These are phyloP conservation scores for Hyposmocoma kahamanoa DNA, from an alignment of 1,140 invertebrate genomes.

Conservation along the genomic window DNA sequence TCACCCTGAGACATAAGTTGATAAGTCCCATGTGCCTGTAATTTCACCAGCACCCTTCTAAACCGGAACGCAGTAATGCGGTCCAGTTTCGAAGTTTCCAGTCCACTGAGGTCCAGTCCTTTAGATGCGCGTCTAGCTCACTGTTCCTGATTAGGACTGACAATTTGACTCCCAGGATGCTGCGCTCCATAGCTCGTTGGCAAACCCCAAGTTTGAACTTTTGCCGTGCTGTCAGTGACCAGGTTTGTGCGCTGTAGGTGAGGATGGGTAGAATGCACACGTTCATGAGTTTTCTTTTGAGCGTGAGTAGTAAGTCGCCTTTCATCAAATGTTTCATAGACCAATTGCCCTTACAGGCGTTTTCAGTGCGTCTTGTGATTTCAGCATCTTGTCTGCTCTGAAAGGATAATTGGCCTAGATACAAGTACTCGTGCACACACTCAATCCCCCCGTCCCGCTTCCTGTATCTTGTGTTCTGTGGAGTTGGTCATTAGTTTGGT, in stretches of 20 bases:
- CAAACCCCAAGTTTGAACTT: conserved; percentile 2
- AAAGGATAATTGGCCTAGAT: conserved; percentile 5
- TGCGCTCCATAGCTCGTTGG: conserved; percentile 1
- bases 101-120: too few species aligned
- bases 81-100: too few species aligned
- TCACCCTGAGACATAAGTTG: too few species aligned
- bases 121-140: too few species aligned
- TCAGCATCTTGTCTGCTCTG: not conserved
- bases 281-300: not conserved
- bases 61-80: too few species aligned
- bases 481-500: conserved; percentile 5
- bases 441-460: not conserved
- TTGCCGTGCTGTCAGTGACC: not conserved
- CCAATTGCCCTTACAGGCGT: conserved; percentile 2
- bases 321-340: conserved; percentile 1
- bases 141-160: too few species aligned
- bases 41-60: too few species aligned
- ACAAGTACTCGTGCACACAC: conserved; percentile 3
- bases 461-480: not conserved
- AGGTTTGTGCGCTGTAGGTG: conserved; percentile 1
- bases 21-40: too few species aligned
- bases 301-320: not conserved
- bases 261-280: conserved; percentile 1
- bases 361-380: not conserved
- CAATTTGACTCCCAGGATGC: too few species aligned